phyloP scores from a whole-genome alignment of 1,140 invertebrate species.

The Calosoma granatense region DNA sequence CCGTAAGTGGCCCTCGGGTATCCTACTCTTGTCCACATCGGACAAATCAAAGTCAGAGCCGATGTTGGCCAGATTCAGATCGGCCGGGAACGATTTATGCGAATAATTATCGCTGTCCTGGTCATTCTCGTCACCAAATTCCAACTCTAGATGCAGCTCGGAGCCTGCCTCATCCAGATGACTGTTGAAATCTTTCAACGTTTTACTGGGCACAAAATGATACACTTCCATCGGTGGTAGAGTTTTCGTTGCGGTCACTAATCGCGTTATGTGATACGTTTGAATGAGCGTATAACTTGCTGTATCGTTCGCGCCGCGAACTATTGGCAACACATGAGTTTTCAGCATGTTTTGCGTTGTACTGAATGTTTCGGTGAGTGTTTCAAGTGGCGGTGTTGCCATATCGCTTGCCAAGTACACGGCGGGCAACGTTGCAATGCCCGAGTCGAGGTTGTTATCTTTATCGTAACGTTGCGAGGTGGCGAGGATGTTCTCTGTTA shows the following conservation, averaged over 20 bases:
- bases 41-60: slow-evolving; percentile 58
- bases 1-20: slow-evolving; percentile 43
- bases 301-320: slow-evolving; percentile 58
- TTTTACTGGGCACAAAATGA: slow-evolving; percentile 77
- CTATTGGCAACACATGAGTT: slow-evolving; percentile 74
- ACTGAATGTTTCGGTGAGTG: slow-evolving; percentile 81
- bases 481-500: slow-evolving; percentile 78
- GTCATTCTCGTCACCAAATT: slow-evolving; percentile 71
- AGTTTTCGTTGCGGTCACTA: slow-evolving; percentile 81
- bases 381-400: slow-evolving; percentile 73
- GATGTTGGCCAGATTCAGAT: slow-evolving; percentile 52
- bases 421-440: slow-evolving; percentile 69
- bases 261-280: slow-evolving; percentile 73
- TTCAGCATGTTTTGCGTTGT: slow-evolving; percentile 78
- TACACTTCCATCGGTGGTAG: slow-evolving; percentile 76
- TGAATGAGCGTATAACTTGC: slow-evolving; percentile 71
- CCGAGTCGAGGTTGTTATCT: slow-evolving; percentile 60
- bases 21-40: slow-evolving; percentile 52
- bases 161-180: slow-evolving; percentile 78
- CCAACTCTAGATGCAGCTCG: slow-evolving; percentile 71
- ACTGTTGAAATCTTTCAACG: slow-evolving; percentile 79
- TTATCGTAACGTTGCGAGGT: slow-evolving; percentile 63
- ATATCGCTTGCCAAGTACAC: slow-evolving; percentile 61
- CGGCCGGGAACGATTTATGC: slow-evolving; percentile 46
- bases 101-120: slow-evolving; percentile 54